Evolutionary conservation across 2,113 vertebrate genomes (phyloP).

Genomic region (Mustela lutreola): DNA sequence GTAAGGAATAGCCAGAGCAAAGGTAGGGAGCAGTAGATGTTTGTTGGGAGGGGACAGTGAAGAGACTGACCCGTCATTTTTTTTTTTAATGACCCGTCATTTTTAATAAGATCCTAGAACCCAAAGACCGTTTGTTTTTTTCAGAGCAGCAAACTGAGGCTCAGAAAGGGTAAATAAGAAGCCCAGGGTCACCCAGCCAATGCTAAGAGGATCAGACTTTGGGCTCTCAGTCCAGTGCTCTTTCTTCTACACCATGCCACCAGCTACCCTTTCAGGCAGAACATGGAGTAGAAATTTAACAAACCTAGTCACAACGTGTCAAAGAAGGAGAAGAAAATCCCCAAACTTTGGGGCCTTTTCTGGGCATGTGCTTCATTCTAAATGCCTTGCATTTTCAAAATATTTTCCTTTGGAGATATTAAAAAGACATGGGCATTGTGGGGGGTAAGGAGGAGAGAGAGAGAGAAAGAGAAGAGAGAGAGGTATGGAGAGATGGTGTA

Average conservation of each 20-base stretch:
- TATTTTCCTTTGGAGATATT: not conserved
- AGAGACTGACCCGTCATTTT: not conserved
- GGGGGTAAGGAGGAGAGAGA: not conserved
- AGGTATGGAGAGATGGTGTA: not conserved
- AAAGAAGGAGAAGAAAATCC: not conserved
- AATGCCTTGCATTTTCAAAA: constrained; percentile 6
- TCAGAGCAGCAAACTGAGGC: not conserved
- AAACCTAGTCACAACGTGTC: not conserved
- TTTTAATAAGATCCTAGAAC: not conserved
- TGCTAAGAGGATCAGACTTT: not conserved
- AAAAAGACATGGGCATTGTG: not conserved
- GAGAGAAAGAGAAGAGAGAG: not conserved
- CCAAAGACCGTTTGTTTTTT: not conserved
- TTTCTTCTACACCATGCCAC: not conserved
- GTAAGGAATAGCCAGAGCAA: not conserved
- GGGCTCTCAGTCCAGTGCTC: not conserved
- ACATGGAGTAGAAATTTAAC: not conserved
- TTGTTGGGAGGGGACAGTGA: not conserved
- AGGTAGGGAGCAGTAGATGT: not conserved
- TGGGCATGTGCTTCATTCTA: not conserved
- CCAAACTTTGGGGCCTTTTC: not conserved
- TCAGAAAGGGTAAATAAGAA: constrained; percentile 2
- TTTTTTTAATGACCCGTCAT: not conserved
- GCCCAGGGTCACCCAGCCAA: not conserved
- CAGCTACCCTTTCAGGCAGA: not conserved